Conservation (phyloP, 2,113 vertebrate genomes). For the Corydoras maculifer region DNA sequence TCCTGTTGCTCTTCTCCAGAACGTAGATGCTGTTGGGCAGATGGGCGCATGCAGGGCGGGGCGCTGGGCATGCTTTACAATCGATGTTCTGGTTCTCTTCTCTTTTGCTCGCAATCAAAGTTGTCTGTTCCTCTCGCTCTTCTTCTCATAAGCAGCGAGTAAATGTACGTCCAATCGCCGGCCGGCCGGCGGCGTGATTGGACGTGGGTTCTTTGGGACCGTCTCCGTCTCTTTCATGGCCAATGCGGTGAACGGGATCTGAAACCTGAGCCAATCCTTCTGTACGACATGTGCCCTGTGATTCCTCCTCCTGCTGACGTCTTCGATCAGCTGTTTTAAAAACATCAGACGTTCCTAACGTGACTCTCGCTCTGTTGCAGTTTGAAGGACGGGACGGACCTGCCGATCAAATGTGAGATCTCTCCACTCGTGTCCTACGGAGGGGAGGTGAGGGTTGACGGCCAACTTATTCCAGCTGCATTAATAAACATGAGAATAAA, state of each 20-base stretch:
- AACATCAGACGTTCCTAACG: no score
- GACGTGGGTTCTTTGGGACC: background rate
- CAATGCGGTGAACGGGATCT: constrained; percentile 3
- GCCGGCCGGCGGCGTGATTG: background rate
- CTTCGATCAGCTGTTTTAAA: background rate
- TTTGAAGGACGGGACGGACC: constrained; percentile 87
- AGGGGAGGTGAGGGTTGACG: constrained; percentile 78
- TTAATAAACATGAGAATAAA: no score
- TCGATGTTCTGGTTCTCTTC: background rate
- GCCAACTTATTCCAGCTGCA: no score
- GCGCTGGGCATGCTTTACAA: no score
- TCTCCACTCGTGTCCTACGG: constrained; percentile 88
- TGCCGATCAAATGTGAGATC: constrained; percentile 94
- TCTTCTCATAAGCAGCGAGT: background rate
- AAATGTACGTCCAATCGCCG: background rate
- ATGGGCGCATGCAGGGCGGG: no score
- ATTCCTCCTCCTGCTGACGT: background rate
- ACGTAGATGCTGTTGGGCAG: no score
- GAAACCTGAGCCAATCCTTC: background rate
- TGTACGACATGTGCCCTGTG: background rate
- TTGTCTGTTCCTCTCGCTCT: constrained; percentile 5
- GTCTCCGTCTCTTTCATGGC: background rate
- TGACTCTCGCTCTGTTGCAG: constrained; percentile 52
- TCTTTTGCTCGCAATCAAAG: constrained; percentile 16
- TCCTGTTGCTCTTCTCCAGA: no score